A percentile compares a stretch with the other conserved stretches of the same genome.
phyloP scores from a whole-genome alignment of 2,113 vertebrate genomes.

The Dicerorhinus sumatrensis region DNA sequence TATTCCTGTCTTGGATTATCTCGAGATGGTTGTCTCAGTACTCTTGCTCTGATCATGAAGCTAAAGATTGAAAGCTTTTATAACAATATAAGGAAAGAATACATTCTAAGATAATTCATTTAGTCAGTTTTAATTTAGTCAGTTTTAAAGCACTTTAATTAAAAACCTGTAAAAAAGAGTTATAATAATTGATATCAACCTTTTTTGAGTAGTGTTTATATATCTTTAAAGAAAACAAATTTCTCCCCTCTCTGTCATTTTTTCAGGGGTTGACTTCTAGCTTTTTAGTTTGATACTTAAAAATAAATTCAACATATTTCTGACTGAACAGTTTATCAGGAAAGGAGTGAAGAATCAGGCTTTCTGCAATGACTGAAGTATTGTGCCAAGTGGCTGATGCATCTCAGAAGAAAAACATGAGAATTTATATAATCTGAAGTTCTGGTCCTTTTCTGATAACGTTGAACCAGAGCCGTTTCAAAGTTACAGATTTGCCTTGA shows the following conservation, averaged over 20 bases:
- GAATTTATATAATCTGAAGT: slow-evolving; percentile 62
- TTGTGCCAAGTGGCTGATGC: slow-evolving; percentile 60
- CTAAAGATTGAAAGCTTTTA: not conserved
- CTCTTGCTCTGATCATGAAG: not conserved
- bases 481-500: slow-evolving; percentile 57
- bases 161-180: not conserved
- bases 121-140: not conserved
- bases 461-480: slow-evolving; percentile 34
- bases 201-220: not conserved
- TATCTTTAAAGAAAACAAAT: slow-evolving; percentile 50
- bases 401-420: slow-evolving; percentile 48
- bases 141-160: slow-evolving; percentile 20
- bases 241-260: not conserved
- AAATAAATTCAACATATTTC: slow-evolving; percentile 51
- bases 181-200: not conserved
- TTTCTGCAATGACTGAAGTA: slow-evolving; percentile 10
- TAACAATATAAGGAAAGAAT: not conserved
- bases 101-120: not conserved
- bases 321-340: slow-evolving; percentile 71
- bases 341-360: slow-evolving; percentile 70
- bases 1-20: not conserved
- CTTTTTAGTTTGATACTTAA: slow-evolving; percentile 48
- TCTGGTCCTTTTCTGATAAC: slow-evolving; percentile 71
- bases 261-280: slow-evolving; percentile 41
- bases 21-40: not conserved